A percentile compares a stretch with the other conserved stretches of the same genome.
phyloP scores from a whole-genome alignment of 2,888 invertebrate species.

The Archaeoteleia sp. region DNA sequence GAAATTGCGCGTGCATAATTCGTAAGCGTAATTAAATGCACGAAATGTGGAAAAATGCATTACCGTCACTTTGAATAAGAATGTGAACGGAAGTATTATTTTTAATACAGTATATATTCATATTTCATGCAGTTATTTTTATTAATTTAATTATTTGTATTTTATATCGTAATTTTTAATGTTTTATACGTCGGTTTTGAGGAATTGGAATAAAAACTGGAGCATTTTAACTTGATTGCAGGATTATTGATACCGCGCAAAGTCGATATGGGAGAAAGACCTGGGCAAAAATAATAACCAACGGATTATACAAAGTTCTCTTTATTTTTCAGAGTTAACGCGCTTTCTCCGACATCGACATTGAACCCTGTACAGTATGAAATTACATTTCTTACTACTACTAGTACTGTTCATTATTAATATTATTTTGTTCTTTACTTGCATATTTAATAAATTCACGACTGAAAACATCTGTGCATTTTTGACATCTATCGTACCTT shows the following conservation, averaged over 20 bases:
- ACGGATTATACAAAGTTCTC: neutral
- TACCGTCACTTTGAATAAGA: conserved; percentile 3
- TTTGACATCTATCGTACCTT: neutral
- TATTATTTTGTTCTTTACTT: conserved; percentile 59
- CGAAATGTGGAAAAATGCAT: neutral
- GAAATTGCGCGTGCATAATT: conserved; percentile 7
- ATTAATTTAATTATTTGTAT: neutral
- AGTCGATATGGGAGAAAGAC: conserved; percentile 21
- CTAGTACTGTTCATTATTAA: conserved; percentile 25
- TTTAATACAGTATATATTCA: neutral
- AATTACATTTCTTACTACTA: conserved; percentile 11
- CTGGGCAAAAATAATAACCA: neutral
- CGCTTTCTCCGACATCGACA: conserved; percentile 13
- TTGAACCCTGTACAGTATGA: conserved; percentile 29
- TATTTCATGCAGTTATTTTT: too few species aligned
- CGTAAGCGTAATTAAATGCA: conserved; percentile 17
- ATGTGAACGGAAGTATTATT: too few species aligned
- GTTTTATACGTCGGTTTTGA: neutral
- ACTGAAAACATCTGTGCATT: neutral
- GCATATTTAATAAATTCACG: conserved; percentile 65
- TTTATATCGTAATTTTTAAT: conserved; percentile 6
- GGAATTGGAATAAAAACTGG: conserved; percentile 1
- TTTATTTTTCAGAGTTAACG: neutral
- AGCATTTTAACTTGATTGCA: conserved; percentile 23
- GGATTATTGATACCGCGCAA: conserved; percentile 17